Base-by-base conservation (phyloP, 1,140 invertebrate genomes). In the Plutomurus gul region DNA sequence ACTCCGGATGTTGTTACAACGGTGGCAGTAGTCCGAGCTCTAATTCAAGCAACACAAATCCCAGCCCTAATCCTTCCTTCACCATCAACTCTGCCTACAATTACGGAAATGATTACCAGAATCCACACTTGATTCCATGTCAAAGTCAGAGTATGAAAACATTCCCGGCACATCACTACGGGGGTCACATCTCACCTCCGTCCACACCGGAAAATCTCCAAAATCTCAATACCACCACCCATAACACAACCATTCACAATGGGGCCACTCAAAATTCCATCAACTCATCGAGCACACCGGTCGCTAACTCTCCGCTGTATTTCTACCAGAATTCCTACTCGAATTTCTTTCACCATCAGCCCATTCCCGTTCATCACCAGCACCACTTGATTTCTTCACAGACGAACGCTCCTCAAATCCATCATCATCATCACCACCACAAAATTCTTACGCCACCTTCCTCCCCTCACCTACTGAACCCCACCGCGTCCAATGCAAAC, bases 161-260 rank as follows among this genome's bases (percentile, higher is more conserved):
- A 27, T 40, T 51, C 18, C 76, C 39, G 40, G 75, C 49, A 13
- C 43, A 75, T 72, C 56, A 74, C 25, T 75, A 81, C 77, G 79
- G 85, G 83, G 84, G 85, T 11, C 86, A 88, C 75, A 85, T 88
- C 60, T 88, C 88, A 20, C 88, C 88, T 27, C 87, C 88, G 13
- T 85, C 87, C 36, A 88, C 88, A 33, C 88, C 88, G 25, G 87
- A 88, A 78, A 85, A 83, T 74, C 75, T 65, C 22, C 75, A 70
- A n/a, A 65, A 22, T n/a, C n/a, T n/a, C 76, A 73, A 76, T 81
- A 78, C 51, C 56, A 60, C 18, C 25, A 43, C 25, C 25, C 27
- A 25, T 30, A 76, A 46, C 30, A 39, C 11, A 73, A 33, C 30
- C 16, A 65, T 33, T 65, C 56, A 18, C 56, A 65, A 65, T 27